These are phyloP conservation scores for Piaya cayana DNA, from an alignment of 2,113 vertebrate genomes.

Conservation along the genomic window DNA sequence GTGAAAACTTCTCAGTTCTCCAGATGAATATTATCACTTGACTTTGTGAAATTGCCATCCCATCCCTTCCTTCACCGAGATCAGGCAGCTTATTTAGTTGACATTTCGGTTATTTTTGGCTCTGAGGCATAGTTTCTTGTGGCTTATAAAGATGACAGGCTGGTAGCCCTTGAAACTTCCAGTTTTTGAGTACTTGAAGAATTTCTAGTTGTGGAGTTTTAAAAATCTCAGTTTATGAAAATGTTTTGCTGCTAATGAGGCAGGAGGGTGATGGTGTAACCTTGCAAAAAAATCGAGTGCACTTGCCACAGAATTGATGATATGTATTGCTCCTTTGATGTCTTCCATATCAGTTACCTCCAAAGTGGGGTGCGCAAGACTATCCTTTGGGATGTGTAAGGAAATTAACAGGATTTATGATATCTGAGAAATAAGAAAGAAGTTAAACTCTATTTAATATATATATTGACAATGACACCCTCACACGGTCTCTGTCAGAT, in stretches of 20 bases:
- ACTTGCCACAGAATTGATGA: not conserved
- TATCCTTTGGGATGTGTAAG: not conserved
- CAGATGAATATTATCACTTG: not conserved
- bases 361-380: not conserved
- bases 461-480: fast-evolving
- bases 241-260: not conserved
- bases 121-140: not conserved
- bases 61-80: not conserved
- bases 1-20: not conserved
- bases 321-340: not conserved
- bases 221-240: not conserved
- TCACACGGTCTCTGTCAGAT: fast-evolving
- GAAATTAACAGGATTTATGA: not conserved
- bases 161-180: not conserved
- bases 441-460: not conserved
- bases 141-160: fast-evolving
- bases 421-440: not conserved
- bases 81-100: not conserved
- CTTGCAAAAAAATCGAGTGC: not conserved
- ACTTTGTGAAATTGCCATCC: not conserved
- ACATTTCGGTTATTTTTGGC: not conserved
- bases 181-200: not conserved
- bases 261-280: not conserved
- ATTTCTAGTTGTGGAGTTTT: not conserved
- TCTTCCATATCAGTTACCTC: not conserved